Evolutionary conservation across 2,888 invertebrate genomes (phyloP).

Genomic region (Synanthedon myopaeformis): DNA sequence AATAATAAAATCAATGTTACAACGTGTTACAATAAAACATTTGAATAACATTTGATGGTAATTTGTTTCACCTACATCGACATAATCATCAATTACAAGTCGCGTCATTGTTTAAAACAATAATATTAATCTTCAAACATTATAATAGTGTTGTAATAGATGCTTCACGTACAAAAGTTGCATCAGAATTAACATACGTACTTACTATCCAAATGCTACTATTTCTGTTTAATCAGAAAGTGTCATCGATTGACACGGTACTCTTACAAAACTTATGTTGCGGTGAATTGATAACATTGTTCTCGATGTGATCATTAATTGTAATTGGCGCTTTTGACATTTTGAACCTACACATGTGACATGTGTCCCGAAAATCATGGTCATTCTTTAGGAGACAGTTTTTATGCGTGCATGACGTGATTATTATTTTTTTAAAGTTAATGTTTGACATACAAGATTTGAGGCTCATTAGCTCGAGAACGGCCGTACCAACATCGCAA

Average conservation of each 20-base stretch:
- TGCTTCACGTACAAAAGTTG: not conserved
- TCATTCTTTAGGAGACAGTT: no score
- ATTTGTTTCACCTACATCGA: conserved; percentile 1
- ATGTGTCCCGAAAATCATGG: no score
- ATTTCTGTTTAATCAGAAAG: not conserved
- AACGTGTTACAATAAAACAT: not conserved
- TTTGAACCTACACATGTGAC: not conserved
- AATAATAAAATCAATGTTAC: no score
- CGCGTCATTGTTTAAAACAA: conserved; percentile 4
- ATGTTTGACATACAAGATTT: no score
- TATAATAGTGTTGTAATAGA: not conserved
- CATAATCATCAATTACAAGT: conserved; percentile 1
- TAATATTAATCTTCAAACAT: conserved; percentile 6
- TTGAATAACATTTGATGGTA: not conserved
- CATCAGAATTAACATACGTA: not conserved
- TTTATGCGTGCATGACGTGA: no score
- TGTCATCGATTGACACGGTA: not conserved
- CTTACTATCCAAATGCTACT: not conserved
- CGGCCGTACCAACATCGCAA: no score
- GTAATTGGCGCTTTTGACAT: no score
- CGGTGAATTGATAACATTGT: no score
- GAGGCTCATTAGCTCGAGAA: no score
- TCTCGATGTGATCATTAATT: no score
- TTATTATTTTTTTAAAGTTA: no score
- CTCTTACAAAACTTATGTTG: no score